Base-by-base conservation (phyloP, 2,113 vertebrate genomes). In the Mirounga angustirostris region DNA sequence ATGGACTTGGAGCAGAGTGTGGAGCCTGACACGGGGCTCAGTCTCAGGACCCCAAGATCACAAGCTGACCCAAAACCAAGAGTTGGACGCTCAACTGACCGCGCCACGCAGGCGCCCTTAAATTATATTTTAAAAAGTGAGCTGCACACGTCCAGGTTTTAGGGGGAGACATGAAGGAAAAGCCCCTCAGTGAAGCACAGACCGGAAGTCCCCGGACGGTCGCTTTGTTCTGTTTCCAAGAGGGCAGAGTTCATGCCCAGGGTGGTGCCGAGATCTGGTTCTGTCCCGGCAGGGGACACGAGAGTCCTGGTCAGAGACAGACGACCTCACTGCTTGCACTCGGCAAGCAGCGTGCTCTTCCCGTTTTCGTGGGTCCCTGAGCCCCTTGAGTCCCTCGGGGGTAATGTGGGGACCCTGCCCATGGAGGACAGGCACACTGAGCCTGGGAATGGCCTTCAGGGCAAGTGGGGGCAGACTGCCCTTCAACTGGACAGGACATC, bases 321-420 rank as follows among this genome's bases (percentile, higher is more conserved):
- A 67, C 15, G 65, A 4, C 16, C 15, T n/a, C 4, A 18, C 30
- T 18, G 65, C 15, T 8, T 67, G 5, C 15, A 16, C 30, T 67
- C 7, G 15, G 15, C 7, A 18, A 16, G 16, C 19, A 0, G 22
- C 3, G 6, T 36, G 40, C 13, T 0, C 24, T 14, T 46, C 40
- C 7, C 46, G 73, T 46, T 28, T 2, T 1, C 7, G 21, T 28
- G 3, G 71, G 43, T 9, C 13, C 63, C 28, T 0, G 63, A 65
- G 63, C 30, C 28, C 19, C 63, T 65, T 13, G 28, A 65, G 28
- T 30, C 63, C 14, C 3, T 28, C 6, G 3, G 40, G 36, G 5
- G 43, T 28, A 43, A 16, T 2, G 7, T 16, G 13, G 73, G 43
- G 74, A 24, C 43, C 43, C 24, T 28, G 43, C 43, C 18, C 7